Conservation (phyloP, 2,797 vertebrate genomes). For the Halcyon badia region DNA sequence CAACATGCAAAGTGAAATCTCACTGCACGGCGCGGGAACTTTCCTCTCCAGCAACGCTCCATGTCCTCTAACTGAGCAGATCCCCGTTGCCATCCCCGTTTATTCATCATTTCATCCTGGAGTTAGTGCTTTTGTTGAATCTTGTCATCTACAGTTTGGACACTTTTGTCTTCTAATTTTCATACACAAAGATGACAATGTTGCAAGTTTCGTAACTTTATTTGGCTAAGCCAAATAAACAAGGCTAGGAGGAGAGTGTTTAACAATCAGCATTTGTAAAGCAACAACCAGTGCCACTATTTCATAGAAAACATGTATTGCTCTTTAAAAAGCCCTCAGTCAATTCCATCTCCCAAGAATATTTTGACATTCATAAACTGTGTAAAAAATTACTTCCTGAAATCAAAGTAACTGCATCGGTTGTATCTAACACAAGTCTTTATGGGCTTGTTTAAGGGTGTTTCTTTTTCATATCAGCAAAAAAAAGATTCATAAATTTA, state of each 20-base stretch:
- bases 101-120: neutral
- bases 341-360: neutral
- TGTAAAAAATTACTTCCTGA: neutral
- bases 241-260: neutral
- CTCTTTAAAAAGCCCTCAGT: neutral
- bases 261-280: neutral
- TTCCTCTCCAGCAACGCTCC: neutral
- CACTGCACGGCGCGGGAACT: rapidly evolving
- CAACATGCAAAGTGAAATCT: neutral
- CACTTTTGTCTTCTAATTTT: slow-evolving; percentile 55
- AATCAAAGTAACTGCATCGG: neutral
- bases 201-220: neutral
- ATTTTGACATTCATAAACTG: neutral
- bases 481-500: neutral
- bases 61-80: neutral
- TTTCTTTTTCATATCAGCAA: neutral
- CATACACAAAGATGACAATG: slow-evolving; percentile 3
- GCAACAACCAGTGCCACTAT: neutral
- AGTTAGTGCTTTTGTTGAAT: slow-evolving; percentile 1
- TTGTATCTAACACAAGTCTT: neutral
- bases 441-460: neutral
- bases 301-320: neutral
- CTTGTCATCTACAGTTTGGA: slow-evolving; percentile 24
- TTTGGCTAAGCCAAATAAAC: slow-evolving; percentile 3
- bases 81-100: neutral